Evolutionary conservation across 92 coral and sea anemone genomes (phyloP), one percentile per base, ranked within the genome.

Genomic region (Montipora capitata): DNA sequence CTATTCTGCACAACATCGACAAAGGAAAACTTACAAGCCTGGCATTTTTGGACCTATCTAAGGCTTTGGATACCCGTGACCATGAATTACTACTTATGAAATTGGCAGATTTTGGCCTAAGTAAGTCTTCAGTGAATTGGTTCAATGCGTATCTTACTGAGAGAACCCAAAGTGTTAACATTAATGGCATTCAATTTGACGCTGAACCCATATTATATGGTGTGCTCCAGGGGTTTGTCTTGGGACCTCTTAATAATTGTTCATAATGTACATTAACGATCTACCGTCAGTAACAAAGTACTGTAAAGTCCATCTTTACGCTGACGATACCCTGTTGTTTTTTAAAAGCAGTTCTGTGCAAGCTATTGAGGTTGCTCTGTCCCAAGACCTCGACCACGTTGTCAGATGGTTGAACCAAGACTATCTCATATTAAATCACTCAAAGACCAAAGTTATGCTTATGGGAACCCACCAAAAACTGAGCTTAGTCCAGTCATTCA

Each of bases 231-330:
- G 89, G 93, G 49, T 84, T 89, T 10, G 71, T 84, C 38, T 44
- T 89, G 12, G 89, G 89, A 13, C 93, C 93, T 10, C 85, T 89
- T n/a, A n/a, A n/a, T n/a, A n/a, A 9, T 45, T 83, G 17, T 89
- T 84, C 69, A 85, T 79, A 10, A 75, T 89, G 18, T 79, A 65
- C 39, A 77, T 89, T 40, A 89, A 89, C 20, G 86, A 89, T 38
- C 83, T 89, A 38, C 69, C 88, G 10, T 56, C 66, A 35, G 89
- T 76, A 59, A 51, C 48, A 17, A 78, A 77, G 13, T 9, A 41
- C 71, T 44, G 67, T 54, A 67, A 77, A 27, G 61, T 69, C 27
- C 78, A 81, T 15, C 12, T 88, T 18, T 82, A 88, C 76, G 89
- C 89, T 13, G 93, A 89, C 67, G 93, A 89, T 68, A 90, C 93